Percentiles rank a stretch among this genome's conserved stretches.
phyloP scores from a whole-genome alignment of 2,888 invertebrate species.

The Drosophila longiperda region DNA sequence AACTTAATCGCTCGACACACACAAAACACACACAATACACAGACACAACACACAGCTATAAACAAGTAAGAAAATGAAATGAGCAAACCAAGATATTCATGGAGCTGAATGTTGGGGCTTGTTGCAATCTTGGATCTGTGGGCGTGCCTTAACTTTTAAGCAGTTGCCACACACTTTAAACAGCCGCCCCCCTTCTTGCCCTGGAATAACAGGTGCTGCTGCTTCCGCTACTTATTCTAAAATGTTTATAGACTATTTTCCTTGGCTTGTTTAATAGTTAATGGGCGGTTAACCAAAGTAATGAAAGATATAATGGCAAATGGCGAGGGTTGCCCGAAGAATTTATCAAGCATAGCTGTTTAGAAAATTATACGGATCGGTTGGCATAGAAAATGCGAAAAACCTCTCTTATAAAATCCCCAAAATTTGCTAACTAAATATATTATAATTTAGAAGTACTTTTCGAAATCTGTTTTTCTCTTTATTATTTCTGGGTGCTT shows the following conservation, averaged over 20 bases:
- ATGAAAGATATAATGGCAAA: constrained; percentile 18
- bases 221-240: neutral
- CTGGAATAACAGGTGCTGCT: neutral
- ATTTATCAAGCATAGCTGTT: neutral
- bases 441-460: neutral
- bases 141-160: constrained; percentile 61
- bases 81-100: constrained; percentile 20
- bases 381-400: neutral
- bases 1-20: constrained; percentile 79
- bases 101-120: neutral
- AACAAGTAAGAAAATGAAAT: constrained; percentile 44
- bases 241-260: constrained; percentile 58
- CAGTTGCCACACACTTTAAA: constrained; percentile 50
- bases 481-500: neutral
- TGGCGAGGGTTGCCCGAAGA: constrained; percentile 16
- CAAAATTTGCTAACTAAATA: neutral
- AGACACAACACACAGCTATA: constrained; percentile 63
- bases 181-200: neutral
- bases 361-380: neutral
- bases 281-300: constrained; percentile 52
- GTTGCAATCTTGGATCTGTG: constrained; percentile 37
- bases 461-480: neutral
- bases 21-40: constrained; percentile 29
- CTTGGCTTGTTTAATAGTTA: constrained; percentile 65
- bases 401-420: too few relatives aligned